Conservation (phyloP, 1,140 invertebrate genomes). For the Myzus persicae region DNA sequence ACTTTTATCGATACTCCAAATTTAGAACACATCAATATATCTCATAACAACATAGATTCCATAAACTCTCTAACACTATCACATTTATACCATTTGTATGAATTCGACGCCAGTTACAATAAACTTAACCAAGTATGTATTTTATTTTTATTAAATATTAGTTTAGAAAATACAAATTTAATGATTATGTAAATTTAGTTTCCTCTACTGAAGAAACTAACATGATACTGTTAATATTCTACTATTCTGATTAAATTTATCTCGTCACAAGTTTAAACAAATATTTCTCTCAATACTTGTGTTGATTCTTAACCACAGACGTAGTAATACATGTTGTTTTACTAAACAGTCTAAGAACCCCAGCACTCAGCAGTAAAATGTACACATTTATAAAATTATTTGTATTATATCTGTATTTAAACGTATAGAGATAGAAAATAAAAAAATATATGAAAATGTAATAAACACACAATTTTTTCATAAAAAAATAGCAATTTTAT, state of each 20-base stretch:
- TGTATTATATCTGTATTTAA: not conserved
- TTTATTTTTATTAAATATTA: slow-evolving; percentile 60
- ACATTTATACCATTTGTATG: slow-evolving; percentile 76
- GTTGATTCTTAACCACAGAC: not conserved
- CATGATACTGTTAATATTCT: not conserved
- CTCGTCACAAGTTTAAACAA: not conserved
- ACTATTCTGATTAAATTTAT: not conserved
- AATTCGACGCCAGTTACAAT: slow-evolving; percentile 81
- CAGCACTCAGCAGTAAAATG: too few relatives aligned
- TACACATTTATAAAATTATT: not conserved
- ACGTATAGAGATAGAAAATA: not conserved
- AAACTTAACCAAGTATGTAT: slow-evolving; percentile 68
- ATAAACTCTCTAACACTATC: slow-evolving; percentile 70
- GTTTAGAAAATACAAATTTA: not conserved
- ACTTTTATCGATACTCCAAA: slow-evolving; percentile 76
- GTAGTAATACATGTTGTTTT: not conserved
- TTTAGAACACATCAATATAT: slow-evolving; percentile 71
- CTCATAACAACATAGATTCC: slow-evolving; percentile 62
- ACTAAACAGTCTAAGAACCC: not conserved
- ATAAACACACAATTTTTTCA: not conserved
- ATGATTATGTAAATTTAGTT: not conserved
- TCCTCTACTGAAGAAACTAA: not conserved
- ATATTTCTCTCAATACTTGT: not conserved
- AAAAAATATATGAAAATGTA: not conserved
- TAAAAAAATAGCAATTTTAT: not conserved